phyloP scores from a whole-genome alignment of 1,140 invertebrate genomes.

The Amphibalanus amphitrite region DNA sequence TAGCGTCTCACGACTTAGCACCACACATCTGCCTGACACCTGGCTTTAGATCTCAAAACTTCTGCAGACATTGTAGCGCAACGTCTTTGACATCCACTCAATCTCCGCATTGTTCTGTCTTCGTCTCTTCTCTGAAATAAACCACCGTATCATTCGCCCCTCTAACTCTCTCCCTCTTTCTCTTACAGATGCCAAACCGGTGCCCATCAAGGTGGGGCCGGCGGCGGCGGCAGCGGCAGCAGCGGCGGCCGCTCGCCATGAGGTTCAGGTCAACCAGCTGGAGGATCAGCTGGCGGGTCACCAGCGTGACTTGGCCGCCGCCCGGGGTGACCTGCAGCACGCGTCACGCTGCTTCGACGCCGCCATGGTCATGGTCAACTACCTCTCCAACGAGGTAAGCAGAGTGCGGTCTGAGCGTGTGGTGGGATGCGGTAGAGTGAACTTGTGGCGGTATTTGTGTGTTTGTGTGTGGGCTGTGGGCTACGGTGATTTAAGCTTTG shows the following conservation, averaged over 20 bases:
- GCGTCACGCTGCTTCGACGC: not conserved
- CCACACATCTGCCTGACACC: too few species aligned
- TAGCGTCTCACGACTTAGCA: too few species aligned
- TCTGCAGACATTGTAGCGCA: too few species aligned
- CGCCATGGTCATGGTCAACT: not conserved
- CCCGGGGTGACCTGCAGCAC: not conserved
- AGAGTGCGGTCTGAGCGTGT: too few species aligned
- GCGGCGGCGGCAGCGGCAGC: too few species aligned
- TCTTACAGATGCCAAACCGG: not conserved
- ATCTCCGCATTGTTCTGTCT: too few species aligned
- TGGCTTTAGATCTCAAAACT: too few species aligned
- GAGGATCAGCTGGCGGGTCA: not conserved
- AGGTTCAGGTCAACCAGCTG: not conserved
- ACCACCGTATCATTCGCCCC: too few species aligned
- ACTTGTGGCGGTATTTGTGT: not conserved
- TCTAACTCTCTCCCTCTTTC: too few species aligned
- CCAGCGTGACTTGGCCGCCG: not conserved
- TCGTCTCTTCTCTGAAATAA: too few species aligned
- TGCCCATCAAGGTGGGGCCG: not conserved
- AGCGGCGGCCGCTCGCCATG: not conserved
- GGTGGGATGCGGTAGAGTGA: not conserved
- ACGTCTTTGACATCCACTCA: too few species aligned
- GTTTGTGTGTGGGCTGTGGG: not conserved
- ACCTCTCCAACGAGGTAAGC: not conserved
- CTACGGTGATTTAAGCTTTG: too few species aligned